Evolutionary conservation across 2,113 vertebrate species (phyloP), one percentile per base, ranked within the genome.

Genomic region (Aspiorhynchus laticeps): DNA sequence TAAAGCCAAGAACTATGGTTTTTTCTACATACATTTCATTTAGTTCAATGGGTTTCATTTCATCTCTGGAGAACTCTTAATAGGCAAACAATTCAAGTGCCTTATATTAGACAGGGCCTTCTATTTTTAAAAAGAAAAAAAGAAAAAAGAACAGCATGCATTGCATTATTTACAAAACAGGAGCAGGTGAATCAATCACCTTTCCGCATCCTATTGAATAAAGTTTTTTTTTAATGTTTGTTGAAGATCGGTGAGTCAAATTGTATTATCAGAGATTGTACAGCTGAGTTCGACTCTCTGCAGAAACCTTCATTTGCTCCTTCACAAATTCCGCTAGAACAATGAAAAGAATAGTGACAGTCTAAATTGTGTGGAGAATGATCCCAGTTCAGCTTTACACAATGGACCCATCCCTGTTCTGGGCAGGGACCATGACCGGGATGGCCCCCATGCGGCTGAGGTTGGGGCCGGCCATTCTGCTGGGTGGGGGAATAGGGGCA

Each of bases 391-490:
- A 5, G 15, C 3, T 78, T 94, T 98, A 99, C 88, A 99, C 98
- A 86, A 99, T 98, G 0, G 97, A 99, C 87, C 98, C 98, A 83
- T 99, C 98, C 94, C 97, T 96, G 95, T 96, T 98, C 93, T 99
- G 98, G 76, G 98, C 98, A 75, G 98, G 97, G 86, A 98, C 96
- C 98, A 99, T 99, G 93, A 99, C 98, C 0, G 98, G 95, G 89
- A 99, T 95, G 77, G 93, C 98, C 77, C 98, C 98, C 98, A 99
- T 99, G 93, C 98, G 97, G 91, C 96, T 99, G 90, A 99, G 96
- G 94, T 98, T 99, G 92, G 97, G 96, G 87, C 95, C 97, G 2
- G 95, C 96, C 96, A 98, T 82, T 53, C 31, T 74, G 63, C 63
- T 85, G 26, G 63, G 85, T 10, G 85, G 85, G 31, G 88, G 74